These are phyloP conservation scores for Lonchura striata DNA, from an alignment of 2,113 vertebrate genomes.

Conservation along the genomic window DNA sequence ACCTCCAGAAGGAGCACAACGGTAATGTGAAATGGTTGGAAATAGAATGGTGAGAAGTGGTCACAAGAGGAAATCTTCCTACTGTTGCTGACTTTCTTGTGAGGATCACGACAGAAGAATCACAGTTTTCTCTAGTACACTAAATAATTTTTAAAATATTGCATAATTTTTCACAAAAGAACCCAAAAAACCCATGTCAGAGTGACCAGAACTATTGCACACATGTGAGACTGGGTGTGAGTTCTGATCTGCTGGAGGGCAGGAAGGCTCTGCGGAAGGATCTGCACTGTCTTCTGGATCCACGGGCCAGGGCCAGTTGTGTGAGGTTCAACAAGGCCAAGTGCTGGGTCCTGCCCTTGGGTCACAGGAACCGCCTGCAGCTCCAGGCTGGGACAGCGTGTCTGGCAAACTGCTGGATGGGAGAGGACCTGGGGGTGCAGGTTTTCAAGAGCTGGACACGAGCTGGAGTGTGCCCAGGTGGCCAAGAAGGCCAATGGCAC, in stretches of 20 bases:
- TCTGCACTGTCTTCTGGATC: neutral
- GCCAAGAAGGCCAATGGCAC: neutral
- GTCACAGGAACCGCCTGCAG: neutral
- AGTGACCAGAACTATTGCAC: neutral
- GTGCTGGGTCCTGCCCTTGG: neutral
- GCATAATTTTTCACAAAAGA: neutral
- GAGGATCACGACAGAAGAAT: neutral
- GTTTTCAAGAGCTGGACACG: no score
- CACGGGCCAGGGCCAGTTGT: rapidly evolving
- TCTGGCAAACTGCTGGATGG: neutral
- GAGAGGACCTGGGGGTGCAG: no score
- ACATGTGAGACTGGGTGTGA: rapidly evolving
- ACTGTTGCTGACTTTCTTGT: neutral
- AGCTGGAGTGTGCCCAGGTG: neutral
- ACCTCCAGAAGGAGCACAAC: neutral
- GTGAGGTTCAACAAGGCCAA: neutral
- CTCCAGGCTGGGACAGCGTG: neutral
- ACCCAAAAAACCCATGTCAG: rapidly evolving
- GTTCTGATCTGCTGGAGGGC: neutral
- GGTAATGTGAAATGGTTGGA: neutral
- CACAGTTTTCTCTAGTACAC: neutral
- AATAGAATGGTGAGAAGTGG: neutral
- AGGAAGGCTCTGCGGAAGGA: neutral
- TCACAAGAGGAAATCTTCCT: neutral
- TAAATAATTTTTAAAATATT: neutral